A percentile compares a stretch with the other conserved stretches of the same genome.
Evolutionary conservation across 2,888 invertebrate species (phyloP).

Genomic region (Drosophila parthenogenetica): DNA sequence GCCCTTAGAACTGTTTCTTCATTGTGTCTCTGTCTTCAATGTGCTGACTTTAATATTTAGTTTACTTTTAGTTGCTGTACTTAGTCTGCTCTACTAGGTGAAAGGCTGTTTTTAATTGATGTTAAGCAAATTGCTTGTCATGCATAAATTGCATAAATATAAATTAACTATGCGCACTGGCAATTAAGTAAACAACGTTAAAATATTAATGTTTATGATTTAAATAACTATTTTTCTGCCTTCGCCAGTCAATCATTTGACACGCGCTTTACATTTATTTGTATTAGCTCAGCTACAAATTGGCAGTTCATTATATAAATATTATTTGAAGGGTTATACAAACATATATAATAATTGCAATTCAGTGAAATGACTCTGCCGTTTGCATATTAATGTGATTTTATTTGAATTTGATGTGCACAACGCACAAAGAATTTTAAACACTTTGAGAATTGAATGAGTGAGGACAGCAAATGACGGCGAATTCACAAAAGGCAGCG

Average conservation of each 20-base stretch:
- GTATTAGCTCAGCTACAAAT: slow-evolving; percentile 34
- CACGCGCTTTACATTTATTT: slow-evolving; percentile 23
- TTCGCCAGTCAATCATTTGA: slow-evolving; percentile 13
- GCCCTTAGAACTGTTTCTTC: neutral
- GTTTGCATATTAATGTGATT: slow-evolving; percentile 69
- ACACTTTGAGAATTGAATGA: slow-evolving; percentile 7
- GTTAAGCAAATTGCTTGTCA: slow-evolving; percentile 30
- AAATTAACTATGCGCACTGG: slow-evolving; percentile 8
- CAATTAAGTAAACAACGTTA: slow-evolving; percentile 24
- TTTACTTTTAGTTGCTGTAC: too few relatives aligned
- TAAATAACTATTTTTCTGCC: slow-evolving; percentile 26
- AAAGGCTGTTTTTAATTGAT: neutral
- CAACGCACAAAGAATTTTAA: slow-evolving; percentile 62
- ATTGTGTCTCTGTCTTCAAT: too few relatives aligned
- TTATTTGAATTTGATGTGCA: slow-evolving; percentile 42
- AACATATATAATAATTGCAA: slow-evolving; percentile 26
- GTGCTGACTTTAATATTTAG: neutral
- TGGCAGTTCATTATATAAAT: slow-evolving; percentile 26
- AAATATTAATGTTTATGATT: slow-evolving; percentile 7
- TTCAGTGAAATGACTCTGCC: slow-evolving; percentile 54
- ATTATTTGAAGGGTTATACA: neutral
- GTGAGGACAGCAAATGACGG: neutral
- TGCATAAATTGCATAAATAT: slow-evolving; percentile 28
- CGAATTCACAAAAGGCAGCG: neutral
- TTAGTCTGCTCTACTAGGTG: slow-evolving; percentile 9